These are phyloP conservation scores for Beris chalybata DNA, from an alignment of 2,888 invertebrate species.

Conservation along the genomic window DNA sequence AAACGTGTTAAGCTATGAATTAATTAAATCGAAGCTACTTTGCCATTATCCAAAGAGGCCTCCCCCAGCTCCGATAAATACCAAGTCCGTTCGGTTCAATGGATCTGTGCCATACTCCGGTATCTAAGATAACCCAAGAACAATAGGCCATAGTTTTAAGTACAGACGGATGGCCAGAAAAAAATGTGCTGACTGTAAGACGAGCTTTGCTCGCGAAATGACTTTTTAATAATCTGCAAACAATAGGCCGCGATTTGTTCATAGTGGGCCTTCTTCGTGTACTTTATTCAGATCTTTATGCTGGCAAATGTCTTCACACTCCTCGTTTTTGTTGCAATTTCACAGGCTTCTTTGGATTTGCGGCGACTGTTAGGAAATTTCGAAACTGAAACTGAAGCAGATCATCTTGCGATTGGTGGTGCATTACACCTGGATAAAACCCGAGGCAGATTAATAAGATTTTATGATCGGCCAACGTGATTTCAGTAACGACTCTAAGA, in stretches of 20 bases:
- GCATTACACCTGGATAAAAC: slow-evolving; percentile 7
- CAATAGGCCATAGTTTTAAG: slow-evolving; percentile 11
- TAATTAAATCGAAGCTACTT: slow-evolving; percentile 22
- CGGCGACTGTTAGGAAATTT: not conserved
- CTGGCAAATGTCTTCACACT: slow-evolving; percentile 15
- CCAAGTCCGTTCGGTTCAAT: slow-evolving; percentile 26
- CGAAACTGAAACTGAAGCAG: slow-evolving; percentile 18
- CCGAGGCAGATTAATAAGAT: slow-evolving; percentile 14
- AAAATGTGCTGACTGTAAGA: slow-evolving; percentile 4
- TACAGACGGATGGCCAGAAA: slow-evolving; percentile 9
- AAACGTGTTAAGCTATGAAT: slow-evolving; percentile 27
- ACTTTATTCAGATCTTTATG: not conserved
- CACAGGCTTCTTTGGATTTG: not conserved
- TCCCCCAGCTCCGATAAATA: not conserved
- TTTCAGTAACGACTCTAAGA: not conserved
- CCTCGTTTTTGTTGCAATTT: slow-evolving; percentile 5
- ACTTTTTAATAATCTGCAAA: slow-evolving; percentile 26
- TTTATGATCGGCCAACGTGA: slow-evolving; percentile 5
- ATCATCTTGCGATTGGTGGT: slow-evolving; percentile 17
- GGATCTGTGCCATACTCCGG: slow-evolving; percentile 24
- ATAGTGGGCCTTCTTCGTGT: slow-evolving; percentile 12
- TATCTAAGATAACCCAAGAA: slow-evolving; percentile 26
- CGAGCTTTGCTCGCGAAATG: slow-evolving; percentile 19
- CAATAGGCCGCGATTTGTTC: slow-evolving; percentile 25
- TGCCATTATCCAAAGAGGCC: not conserved